These are phyloP conservation scores for Stictonetta naevosa DNA, from an alignment of 2,113 vertebrate genomes.

Conservation along the genomic window DNA sequence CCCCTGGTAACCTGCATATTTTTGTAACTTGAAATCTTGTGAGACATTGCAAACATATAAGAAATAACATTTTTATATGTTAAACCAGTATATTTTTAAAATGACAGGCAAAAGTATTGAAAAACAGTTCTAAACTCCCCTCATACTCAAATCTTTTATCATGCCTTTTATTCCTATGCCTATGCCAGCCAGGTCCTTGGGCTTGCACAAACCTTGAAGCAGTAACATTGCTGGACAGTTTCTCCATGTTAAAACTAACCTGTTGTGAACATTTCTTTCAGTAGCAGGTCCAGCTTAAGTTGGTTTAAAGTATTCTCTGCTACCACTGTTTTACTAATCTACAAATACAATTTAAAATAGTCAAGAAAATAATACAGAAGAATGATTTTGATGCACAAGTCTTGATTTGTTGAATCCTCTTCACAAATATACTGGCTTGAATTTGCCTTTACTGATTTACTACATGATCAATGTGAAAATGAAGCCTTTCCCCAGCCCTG, in stretches of 20 bases:
- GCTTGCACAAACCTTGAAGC: neutral
- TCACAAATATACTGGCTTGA: neutral
- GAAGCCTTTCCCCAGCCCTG: neutral
- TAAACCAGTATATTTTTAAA: neutral
- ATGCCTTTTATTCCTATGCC: neutral
- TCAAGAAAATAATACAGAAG: neutral
- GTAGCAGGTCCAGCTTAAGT: neutral
- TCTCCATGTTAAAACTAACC: neutral
- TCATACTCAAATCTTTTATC: neutral
- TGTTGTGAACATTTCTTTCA: neutral
- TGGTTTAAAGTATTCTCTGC: neutral
- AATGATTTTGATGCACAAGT: neutral
- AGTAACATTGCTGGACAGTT: neutral
- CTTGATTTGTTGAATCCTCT: neutral
- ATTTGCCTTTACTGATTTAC: neutral
- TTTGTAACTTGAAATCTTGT: neutral
- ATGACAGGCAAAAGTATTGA: neutral
- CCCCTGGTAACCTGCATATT: neutral
- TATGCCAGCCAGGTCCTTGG: neutral
- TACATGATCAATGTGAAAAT: neutral
- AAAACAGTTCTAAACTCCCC: neutral
- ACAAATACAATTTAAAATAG: neutral
- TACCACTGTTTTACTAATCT: neutral
- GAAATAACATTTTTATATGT: neutral
- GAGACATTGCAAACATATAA: neutral